Percentiles rank a stretch among this genome's conserved stretches.
Evolutionary conservation across 1,140 invertebrate species (phyloP).

Genomic region (Nasonia vitripennis): DNA sequence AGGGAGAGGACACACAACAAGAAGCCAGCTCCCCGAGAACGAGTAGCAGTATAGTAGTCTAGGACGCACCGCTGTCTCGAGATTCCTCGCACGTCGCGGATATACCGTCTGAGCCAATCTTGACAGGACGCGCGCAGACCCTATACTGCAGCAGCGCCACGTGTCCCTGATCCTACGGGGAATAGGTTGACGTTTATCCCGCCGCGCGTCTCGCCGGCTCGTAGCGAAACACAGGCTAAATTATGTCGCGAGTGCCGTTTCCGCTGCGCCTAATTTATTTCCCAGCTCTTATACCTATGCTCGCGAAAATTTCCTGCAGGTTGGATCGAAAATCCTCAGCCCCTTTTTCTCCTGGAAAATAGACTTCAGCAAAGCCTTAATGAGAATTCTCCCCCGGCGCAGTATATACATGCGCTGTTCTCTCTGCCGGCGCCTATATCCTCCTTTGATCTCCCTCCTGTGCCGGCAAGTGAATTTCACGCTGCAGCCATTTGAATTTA

Average conservation of each 20-base stretch:
- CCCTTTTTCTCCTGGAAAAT: constrained; percentile 38
- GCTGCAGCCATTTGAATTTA: constrained; percentile 44
- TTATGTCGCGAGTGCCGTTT: constrained; percentile 51
- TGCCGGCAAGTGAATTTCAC: constrained; percentile 28
- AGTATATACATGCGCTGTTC: background rate
- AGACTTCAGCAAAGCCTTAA: constrained; percentile 47
- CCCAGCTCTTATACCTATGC: background rate
- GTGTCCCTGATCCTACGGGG: constrained; percentile 51
- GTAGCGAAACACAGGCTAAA: constrained; percentile 54
- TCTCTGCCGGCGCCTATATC: constrained; percentile 17
- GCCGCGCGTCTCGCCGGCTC: constrained; percentile 1
- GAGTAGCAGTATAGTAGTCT: background rate
- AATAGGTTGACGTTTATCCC: constrained; percentile 59
- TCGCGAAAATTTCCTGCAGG: background rate
- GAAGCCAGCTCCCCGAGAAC: background rate
- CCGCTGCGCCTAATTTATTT: background rate
- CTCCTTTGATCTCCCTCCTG: constrained; percentile 36
- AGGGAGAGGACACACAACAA: no score
- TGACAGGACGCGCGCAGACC: constrained; percentile 44
- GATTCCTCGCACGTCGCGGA: constrained; percentile 57
- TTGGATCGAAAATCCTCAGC: constrained; percentile 28
- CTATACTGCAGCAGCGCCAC: constrained; percentile 19
- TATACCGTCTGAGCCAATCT: constrained; percentile 56
- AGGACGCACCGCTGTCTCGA: background rate
- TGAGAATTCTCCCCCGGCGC: constrained; percentile 32